Base-by-base conservation (phyloP, 37 sponge, comb jelly and placozoan genomes). In the Oopsacas minuta region DNA sequence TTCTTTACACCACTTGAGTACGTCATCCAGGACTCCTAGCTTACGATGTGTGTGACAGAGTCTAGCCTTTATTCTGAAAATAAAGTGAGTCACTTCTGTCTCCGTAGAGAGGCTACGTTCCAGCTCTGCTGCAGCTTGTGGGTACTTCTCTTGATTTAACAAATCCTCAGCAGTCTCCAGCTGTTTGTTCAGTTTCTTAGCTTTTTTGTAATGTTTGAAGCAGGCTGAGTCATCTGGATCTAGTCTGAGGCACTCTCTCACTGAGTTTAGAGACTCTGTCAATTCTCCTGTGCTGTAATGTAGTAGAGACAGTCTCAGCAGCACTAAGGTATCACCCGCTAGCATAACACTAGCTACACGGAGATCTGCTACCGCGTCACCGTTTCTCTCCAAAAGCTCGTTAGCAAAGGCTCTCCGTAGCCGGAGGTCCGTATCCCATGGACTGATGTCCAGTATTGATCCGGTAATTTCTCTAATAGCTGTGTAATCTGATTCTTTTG, bases 211-310 rank as follows among this genome's bases (percentile, higher is more conserved):
- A 87, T 89, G 87, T 20, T 92, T 84, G 53, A 86, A 91, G 82
- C 99, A 99, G 35, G 38, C 32, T 37, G 87, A 85, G 87, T 99
- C 94, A 52, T 95, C 99, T 36, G 88, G 99, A 52, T 99, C 96
- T 52, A 99, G 84, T 83, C 86, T 93, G 51, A 99, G 86, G 85
- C 99, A 99, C 81, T 99, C 99, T 20, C 96, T 83, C 32, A 35
- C 85, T 87, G 38, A 94, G 94, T 83, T 93, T 36, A 99, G 89
- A 0, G 96, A 90, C 3, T 94, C 96, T 82, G 93, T 96, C 36
- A 83, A 90, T 35, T 99, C 94, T 39, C 99, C 99, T 37, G 92
- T 46, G 15, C 82, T 38, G 53, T 92, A 99, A 83, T 95, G 88
- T 36, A 99, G 83, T 23, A 52, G 39, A 37, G 94, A 93, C 38